Conservation (phyloP, 1,140 invertebrate species). For the Panagrolaimus sp. region DNA sequence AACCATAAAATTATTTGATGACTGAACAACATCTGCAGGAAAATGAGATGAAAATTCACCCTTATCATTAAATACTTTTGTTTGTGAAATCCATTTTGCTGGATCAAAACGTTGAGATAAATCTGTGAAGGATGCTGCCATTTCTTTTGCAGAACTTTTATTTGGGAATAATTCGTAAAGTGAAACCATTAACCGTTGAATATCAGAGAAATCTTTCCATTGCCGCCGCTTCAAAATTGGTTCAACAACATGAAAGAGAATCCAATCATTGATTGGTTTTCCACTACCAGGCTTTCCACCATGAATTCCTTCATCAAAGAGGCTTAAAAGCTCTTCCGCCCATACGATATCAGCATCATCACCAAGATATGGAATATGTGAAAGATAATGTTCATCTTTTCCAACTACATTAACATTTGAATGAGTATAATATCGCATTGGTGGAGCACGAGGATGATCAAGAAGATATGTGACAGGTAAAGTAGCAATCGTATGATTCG, state of each 20-base stretch:
- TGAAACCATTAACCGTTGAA: background rate
- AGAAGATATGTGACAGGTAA: too few species aligned
- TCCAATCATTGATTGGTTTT: conserved; percentile 45
- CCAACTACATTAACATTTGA: conserved; percentile 47
- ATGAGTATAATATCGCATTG: conserved; percentile 49
- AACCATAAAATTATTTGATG: background rate
- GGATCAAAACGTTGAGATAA: conserved; percentile 41
- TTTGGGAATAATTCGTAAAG: conserved; percentile 44
- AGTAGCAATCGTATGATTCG: too few species aligned
- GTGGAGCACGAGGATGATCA: conserved; percentile 20
- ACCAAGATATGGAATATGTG: conserved; percentile 46
- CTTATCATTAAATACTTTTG: background rate
- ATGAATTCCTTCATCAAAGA: conserved; percentile 46
- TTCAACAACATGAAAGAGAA: conserved; percentile 39
- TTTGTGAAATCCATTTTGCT: background rate
- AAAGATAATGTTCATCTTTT: conserved; percentile 45
- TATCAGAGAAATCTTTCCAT: background rate
- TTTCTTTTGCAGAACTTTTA: conserved; percentile 31
- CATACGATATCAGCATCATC: conserved; percentile 23
- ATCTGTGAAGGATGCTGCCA: conserved; percentile 38
- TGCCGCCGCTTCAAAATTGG: conserved; percentile 4
- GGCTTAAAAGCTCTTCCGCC: conserved; percentile 40
- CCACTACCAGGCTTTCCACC: conserved; percentile 41
- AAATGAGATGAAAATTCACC: background rate
- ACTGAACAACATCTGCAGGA: background rate